Base-by-base conservation (phyloP, 2,888 invertebrate species). In the Tinea semifulvella region DNA sequence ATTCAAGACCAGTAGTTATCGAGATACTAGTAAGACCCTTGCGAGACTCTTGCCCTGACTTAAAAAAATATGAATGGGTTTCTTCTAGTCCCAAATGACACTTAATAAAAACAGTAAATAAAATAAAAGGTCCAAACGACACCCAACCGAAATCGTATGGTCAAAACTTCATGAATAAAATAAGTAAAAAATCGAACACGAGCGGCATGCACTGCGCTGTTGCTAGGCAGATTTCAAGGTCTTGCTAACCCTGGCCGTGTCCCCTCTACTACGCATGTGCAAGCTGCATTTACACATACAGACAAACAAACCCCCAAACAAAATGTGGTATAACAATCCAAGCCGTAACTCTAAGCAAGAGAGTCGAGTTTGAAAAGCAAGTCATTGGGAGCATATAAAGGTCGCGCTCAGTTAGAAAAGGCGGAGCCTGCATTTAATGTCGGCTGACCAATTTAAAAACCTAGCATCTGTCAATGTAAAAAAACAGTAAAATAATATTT, bases 201-300 rank as follows among this genome's bases (percentile, higher is more conserved):
- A 18, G n/a, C n/a, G 7, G 38, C 17, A 38, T 66, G 55, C 65
- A 75, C 64, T 61, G 61, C 59, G 63, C 62, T 70, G 79, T 79
- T 80, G 73, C 76, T 74, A 77, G 61, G 75, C 72, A 66, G 61
- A 66, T 61, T 17, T 68, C 79, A 80, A 80, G 79, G 80, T 71
- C 74, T 67, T 49, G 53, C 48, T 63, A 70, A 63, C 72, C 72
- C 62, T 71, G 71, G 70, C 70, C 67, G 53, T 68, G 68, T 63
- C 60, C 50, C 56, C 18, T 18, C 14, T 22, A 53, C 52, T 55
- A 63, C 64, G 63, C 72, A 67, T 66, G 64, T 68, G 68, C 65
- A 63, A 66, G 62, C 65, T 71, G 70, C 69, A 69, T 56, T 57
- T 53, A 55, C 53, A 46, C 49, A 50, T 47, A 46, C 48, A 49